These are phyloP conservation scores for Hirtodrosophila alboralis DNA, from an alignment of 2,888 invertebrate genomes.

Conservation along the genomic window DNA sequence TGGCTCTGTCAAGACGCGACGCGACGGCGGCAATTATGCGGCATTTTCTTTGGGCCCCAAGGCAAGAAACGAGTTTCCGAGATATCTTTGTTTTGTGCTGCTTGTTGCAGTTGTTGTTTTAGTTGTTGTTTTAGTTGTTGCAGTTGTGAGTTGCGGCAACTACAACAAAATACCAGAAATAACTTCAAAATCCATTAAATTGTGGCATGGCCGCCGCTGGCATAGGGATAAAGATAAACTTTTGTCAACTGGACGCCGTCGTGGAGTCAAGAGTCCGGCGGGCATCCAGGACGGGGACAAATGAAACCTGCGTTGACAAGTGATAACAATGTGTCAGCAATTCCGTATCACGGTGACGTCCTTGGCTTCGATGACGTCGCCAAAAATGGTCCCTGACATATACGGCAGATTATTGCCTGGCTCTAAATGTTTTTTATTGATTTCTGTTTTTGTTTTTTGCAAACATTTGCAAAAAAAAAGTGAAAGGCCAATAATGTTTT, in stretches of 20 bases:
- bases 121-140: constrained; percentile 29
- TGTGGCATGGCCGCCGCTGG: constrained; percentile 35
- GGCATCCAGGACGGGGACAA: not conserved
- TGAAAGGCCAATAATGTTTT: constrained; percentile 56
- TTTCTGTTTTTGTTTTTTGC: constrained; percentile 35
- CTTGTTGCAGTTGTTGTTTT: constrained; percentile 28
- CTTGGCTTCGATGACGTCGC: constrained; percentile 68
- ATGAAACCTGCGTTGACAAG: constrained; percentile 62
- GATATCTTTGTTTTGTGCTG: constrained; percentile 70
- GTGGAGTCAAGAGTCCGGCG: not conserved
- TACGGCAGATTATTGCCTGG: constrained; percentile 18
- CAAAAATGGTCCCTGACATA: constrained; percentile 42
- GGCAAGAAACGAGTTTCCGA: constrained; percentile 69
- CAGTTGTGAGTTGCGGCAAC: constrained; percentile 51
- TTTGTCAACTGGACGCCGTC: constrained; percentile 47
- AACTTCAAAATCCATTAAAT: constrained; percentile 79
- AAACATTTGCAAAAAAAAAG: constrained; percentile 54
- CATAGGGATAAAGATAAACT: constrained; percentile 72
- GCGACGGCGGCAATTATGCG: constrained; percentile 72
- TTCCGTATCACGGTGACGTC: constrained; percentile 44
- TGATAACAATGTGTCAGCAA: constrained; percentile 79
- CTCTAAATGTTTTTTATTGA: constrained; percentile 11
- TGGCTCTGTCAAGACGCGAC: constrained; percentile 21
- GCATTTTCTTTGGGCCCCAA: constrained; percentile 70
- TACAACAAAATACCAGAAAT: constrained; percentile 77